These are phyloP conservation scores for Oedothorax gibbosus DNA, from an alignment of 1,140 invertebrate species.

Conservation along the genomic window DNA sequence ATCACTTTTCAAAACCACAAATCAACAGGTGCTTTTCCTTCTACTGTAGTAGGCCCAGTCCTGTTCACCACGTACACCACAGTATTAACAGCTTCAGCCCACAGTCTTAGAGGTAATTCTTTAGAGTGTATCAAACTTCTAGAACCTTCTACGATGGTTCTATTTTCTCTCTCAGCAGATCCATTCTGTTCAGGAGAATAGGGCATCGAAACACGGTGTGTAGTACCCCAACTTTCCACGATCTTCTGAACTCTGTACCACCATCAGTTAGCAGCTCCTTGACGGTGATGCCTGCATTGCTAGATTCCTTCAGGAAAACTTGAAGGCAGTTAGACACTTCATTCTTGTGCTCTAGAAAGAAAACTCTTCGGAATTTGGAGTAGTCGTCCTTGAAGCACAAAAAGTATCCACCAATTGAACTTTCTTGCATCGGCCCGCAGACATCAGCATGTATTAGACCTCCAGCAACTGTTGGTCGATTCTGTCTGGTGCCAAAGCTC, in stretches of 20 bases:
- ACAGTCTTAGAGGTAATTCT: slow-evolving; percentile 2
- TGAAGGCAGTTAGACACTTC: neutral
- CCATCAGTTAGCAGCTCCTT: neutral
- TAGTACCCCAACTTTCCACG: neutral
- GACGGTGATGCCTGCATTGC: neutral
- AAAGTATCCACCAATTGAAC: neutral
- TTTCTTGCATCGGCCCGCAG: neutral
- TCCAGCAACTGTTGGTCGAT: neutral
- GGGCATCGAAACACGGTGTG: slow-evolving; percentile 63
- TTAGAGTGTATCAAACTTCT: slow-evolving; percentile 65
- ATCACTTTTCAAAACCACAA: neutral
- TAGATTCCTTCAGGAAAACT: neutral
- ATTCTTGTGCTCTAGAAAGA: neutral
- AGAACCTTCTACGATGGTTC: slow-evolving; percentile 68
- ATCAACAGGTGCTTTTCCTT: neutral
- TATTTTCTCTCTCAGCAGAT: slow-evolving; percentile 70
- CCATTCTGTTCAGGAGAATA: slow-evolving; percentile 72
- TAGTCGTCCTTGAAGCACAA: neutral
- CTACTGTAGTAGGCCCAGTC: neutral
- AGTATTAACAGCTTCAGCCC: slow-evolving; percentile 5
- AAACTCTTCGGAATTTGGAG: neutral
- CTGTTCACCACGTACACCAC: slow-evolving; percentile 2
- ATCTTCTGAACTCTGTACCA: neutral
- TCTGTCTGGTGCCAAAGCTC: neutral
- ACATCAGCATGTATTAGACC: neutral